A percentile compares a stretch with the other conserved stretches of the same genome.
These are phyloP conservation scores for Sinotaia quadrata DNA, from an alignment of 2,888 invertebrate species.

Conservation along the genomic window DNA sequence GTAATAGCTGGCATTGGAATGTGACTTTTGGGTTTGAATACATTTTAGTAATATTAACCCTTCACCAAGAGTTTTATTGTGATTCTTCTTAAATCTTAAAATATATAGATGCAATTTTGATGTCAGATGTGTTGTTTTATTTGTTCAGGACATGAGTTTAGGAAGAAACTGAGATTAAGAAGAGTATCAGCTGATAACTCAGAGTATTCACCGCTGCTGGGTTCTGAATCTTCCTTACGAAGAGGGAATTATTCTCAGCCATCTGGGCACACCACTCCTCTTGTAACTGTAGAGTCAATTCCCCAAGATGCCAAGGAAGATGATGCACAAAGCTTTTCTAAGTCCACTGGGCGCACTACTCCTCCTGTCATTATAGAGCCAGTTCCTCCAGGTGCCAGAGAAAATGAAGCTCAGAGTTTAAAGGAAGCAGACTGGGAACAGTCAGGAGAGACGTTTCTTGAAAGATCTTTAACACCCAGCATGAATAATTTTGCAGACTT, in stretches of 20 bases:
- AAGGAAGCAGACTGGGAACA: slow-evolving; percentile 13
- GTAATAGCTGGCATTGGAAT: too few species aligned
- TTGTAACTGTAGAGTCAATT: slow-evolving; percentile 12
- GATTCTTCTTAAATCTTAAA: not conserved
- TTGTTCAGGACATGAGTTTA: slow-evolving; percentile 25
- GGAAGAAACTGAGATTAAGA: slow-evolving; percentile 30
- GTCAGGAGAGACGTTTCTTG: slow-evolving; percentile 31
- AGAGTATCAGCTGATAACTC: slow-evolving; percentile 8
- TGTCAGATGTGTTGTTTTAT: not conserved
- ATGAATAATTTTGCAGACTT: slow-evolving; percentile 59
- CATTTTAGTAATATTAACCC: too few species aligned
- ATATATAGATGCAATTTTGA: not conserved
- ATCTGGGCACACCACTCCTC: not conserved
- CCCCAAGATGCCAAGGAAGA: slow-evolving; percentile 1
- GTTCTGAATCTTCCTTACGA: not conserved
- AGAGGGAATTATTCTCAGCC: too few species aligned
- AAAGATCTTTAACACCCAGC: slow-evolving; percentile 46
- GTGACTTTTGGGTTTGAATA: too few species aligned
- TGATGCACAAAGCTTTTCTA: slow-evolving; percentile 20
- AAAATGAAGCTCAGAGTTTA: slow-evolving; percentile 21
- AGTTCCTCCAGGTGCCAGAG: not conserved
- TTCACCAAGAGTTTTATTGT: too few species aligned
- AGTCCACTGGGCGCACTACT: not conserved
- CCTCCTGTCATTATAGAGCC: slow-evolving; percentile 18
- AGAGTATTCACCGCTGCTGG: slow-evolving; percentile 37